A percentile compares a stretch with the other conserved stretches of the same genome.
Evolutionary conservation across 1,140 invertebrate genomes (phyloP).

Genomic region (Colletes latitarsis): DNA sequence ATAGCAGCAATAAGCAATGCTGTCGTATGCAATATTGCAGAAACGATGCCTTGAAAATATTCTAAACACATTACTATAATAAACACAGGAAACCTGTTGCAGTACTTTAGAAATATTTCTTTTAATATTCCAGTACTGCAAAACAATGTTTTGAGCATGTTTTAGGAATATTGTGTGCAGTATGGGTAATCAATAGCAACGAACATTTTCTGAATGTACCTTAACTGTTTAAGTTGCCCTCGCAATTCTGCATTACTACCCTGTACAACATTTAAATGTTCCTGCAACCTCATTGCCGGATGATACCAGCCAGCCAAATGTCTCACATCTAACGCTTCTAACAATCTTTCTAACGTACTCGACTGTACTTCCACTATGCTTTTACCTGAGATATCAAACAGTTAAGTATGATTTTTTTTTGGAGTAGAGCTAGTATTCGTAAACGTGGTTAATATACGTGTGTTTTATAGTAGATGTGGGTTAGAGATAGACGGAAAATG

Average conservation of each 20-base stretch:
- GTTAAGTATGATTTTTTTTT: too few species aligned
- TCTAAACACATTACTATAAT: too few species aligned
- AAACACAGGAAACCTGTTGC: too few species aligned
- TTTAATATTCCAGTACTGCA: too few species aligned
- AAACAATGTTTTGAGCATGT: too few species aligned
- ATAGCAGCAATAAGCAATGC: too few species aligned
- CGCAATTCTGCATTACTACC: constrained; percentile 83
- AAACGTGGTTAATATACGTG: constrained; percentile 23
- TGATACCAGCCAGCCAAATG: constrained; percentile 89
- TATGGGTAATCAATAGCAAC: not conserved
- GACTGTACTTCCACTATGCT: constrained; percentile 82
- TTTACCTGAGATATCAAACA: constrained; percentile 68
- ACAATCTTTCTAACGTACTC: constrained; percentile 82
- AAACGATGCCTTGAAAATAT: too few species aligned
- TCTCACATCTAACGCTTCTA: constrained; percentile 85
- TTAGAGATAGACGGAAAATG: not conserved
- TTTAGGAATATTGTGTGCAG: too few species aligned
- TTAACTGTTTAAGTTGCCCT: constrained; percentile 79
- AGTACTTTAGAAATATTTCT: too few species aligned
- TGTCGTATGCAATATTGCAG: too few species aligned
- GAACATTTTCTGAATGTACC: constrained; percentile 65
- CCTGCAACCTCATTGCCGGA: constrained; percentile 87
- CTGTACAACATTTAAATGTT: constrained; percentile 84
- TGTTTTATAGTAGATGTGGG: not conserved
- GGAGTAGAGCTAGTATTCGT: too few species aligned